These are phyloP conservation scores for Syngnathus rostellatus DNA, from an alignment of 2,797 vertebrate genomes.

Conservation along the genomic window DNA sequence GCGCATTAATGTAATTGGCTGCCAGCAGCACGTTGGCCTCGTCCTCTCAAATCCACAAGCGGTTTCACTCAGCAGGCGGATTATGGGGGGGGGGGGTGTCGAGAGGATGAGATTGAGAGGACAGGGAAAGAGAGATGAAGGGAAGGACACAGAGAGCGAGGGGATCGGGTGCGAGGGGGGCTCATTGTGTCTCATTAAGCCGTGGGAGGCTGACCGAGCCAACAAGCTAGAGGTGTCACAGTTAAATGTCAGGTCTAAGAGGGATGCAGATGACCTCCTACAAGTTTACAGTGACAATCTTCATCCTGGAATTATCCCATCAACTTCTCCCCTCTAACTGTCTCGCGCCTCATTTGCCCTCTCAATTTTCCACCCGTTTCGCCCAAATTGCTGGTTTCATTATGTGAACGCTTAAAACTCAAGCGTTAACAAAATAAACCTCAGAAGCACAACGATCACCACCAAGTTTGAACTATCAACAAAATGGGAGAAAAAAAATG, in stretches of 20 bases:
- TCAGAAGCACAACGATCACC: neutral
- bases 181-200: constrained; percentile 69
- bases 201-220: constrained; percentile 51
- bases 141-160: constrained; percentile 44
- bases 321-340: constrained; percentile 19
- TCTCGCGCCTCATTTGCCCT: constrained; percentile 38
- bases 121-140: constrained; percentile 47
- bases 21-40: constrained; percentile 66
- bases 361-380: constrained; percentile 51
- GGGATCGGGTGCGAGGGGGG: constrained; percentile 21
- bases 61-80: constrained; percentile 62
- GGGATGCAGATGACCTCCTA: constrained; percentile 45
- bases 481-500: neutral
- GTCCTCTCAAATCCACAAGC: constrained; percentile 61
- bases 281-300: constrained; percentile 37
- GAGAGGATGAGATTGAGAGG: constrained; percentile 50
- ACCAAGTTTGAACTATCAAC: neutral
- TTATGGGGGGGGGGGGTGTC: constrained; percentile 51
- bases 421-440: neutral
- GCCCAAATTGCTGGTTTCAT: constrained; percentile 53
- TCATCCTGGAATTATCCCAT: constrained; percentile 40
- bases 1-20: constrained; percentile 77
- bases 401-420: neutral
- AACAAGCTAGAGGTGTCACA: constrained; percentile 58
- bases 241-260: constrained; percentile 69